These are phyloP conservation scores for Drosophila mimetica DNA, from an alignment of 2,888 invertebrate genomes.

Conservation along the genomic window DNA sequence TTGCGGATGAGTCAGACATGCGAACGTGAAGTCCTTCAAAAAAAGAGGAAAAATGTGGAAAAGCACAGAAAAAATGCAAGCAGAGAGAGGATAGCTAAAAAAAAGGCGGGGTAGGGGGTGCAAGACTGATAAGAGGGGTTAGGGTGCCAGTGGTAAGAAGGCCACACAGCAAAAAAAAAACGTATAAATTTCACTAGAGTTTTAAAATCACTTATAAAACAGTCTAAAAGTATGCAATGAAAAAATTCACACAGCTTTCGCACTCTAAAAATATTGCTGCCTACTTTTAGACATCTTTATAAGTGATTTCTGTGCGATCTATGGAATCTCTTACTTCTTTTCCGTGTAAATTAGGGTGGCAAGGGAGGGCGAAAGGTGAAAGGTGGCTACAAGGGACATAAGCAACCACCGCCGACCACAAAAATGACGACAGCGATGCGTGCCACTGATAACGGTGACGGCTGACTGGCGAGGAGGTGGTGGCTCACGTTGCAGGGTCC, in stretches of 20 bases:
- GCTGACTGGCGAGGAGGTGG: conserved; percentile 15
- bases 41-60: neutral
- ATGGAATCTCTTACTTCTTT: neutral
- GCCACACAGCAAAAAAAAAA: neutral
- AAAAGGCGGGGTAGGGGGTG: neutral
- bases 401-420: conserved; percentile 45
- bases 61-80: conserved; percentile 17
- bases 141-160: neutral
- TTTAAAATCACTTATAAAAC: too few relatives aligned
- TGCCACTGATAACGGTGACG: conserved; percentile 44
- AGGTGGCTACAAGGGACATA: conserved; percentile 17
- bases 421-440: conserved; percentile 41
- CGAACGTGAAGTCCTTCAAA: conserved; percentile 44
- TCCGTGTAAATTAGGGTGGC: neutral
- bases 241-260: too few relatives aligned
- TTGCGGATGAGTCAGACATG: conserved; percentile 46
- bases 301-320: neutral
- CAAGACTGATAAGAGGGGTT: neutral
- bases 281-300: too few relatives aligned
- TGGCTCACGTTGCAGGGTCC: conserved; percentile 1
- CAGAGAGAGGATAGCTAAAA: neutral
- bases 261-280: too few relatives aligned
- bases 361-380: neutral
- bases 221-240: too few relatives aligned
- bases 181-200: too few relatives aligned